A percentile compares a stretch with the other conserved stretches of the same genome.
Conservation (phyloP, 2,888 invertebrate species). For the Anarsia innoxiella region DNA sequence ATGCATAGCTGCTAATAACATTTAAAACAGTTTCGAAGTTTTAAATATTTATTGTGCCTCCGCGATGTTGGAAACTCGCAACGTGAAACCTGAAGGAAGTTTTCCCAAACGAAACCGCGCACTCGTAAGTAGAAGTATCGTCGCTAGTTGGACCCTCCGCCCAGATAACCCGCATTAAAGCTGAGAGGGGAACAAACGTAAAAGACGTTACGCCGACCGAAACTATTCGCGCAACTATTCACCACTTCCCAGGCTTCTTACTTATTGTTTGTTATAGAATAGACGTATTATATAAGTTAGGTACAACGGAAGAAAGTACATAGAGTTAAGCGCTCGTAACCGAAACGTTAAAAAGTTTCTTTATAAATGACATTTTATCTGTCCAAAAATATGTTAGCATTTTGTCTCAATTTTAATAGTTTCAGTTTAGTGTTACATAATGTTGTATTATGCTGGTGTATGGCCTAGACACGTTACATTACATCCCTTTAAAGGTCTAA, state of each 20-base stretch:
- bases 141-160: constrained; percentile 2
- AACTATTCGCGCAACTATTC: constrained; percentile 24
- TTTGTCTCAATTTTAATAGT: no score
- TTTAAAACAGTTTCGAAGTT: constrained; percentile 8
- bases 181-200: constrained; percentile 14
- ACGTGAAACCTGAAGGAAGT: constrained; percentile 16
- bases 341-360: no score
- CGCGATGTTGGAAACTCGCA: constrained; percentile 5
- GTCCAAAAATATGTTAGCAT: no score
- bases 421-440: no score
- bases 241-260: constrained; percentile 15
- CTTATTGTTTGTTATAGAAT: constrained; percentile 11
- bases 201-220: constrained; percentile 20
- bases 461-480: no score
- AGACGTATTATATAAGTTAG: no score
- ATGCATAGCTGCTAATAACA: constrained; percentile 5
- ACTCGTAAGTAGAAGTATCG: constrained; percentile 15
- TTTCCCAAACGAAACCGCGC: constrained; percentile 15
- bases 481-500: not conserved
- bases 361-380: no score
- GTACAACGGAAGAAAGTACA: no score
- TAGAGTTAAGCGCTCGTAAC: no score
- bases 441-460: no score
- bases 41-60: constrained; percentile 13
- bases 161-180: constrained; percentile 20